A percentile compares a stretch with the other conserved stretches of the same genome.
Evolutionary conservation across 2,888 invertebrate species (phyloP).

Genomic region (Gasteruption jaculator): DNA sequence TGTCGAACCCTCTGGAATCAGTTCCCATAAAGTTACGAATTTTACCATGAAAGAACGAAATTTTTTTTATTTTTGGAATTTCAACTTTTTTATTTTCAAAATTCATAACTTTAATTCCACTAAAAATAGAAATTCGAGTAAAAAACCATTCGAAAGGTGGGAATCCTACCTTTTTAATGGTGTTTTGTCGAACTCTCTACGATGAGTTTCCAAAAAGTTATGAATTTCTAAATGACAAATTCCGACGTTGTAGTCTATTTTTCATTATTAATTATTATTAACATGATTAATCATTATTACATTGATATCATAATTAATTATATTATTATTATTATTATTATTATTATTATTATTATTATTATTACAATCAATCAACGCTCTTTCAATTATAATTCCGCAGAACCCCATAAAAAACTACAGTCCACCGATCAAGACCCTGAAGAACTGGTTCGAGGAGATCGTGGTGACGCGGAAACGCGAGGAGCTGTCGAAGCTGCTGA

Average conservation of each 20-base stretch:
- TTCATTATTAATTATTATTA: neutral
- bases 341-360: slow-evolving; percentile 19
- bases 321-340: no score
- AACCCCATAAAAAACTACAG: slow-evolving; percentile 78
- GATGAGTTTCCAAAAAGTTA: slow-evolving; percentile 4
- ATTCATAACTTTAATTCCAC: neutral
- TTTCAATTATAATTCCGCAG: no score
- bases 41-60: neutral
- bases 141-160: no score
- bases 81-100: no score
- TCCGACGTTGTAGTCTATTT: slow-evolving; percentile 51
- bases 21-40: slow-evolving; percentile 5
- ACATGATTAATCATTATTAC: slow-evolving; percentile 1
- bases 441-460: slow-evolving; percentile 84
- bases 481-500: slow-evolving; percentile 76
- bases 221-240: slow-evolving; percentile 23
- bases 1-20: no score
- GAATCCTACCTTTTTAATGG: no score
- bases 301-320: no score
- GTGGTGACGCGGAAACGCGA: slow-evolving; percentile 80
- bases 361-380: no score
- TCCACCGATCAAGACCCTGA: slow-evolving; percentile 76
- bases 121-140: neutral
- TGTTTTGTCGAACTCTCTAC: no score
- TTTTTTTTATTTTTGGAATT: no score